Evolutionary conservation across 64 coral and sea anemone genomes (phyloP).

Genomic region (Trachythela sp.): DNA sequence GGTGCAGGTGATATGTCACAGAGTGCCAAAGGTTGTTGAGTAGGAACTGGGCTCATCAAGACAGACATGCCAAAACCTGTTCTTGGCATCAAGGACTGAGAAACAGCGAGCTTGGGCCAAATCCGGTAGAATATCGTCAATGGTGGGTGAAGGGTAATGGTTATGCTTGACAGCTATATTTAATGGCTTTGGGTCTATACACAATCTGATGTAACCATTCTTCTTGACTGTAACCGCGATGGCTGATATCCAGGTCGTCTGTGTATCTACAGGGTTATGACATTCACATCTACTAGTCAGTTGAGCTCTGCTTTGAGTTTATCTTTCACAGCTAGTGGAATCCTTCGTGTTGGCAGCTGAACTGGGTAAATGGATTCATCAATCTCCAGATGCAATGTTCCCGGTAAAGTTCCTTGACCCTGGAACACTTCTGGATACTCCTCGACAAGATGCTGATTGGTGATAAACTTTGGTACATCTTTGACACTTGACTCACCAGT

Average conservation of each 20-base stretch:
- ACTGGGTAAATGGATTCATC: constrained; percentile 24
- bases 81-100: background rate
- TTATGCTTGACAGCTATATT: constrained; percentile 44
- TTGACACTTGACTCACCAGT: too few relatives aligned
- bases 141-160: constrained; percentile 22
- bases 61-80: background rate
- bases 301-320: too few relatives aligned
- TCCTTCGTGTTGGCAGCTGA: constrained; percentile 35
- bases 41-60: constrained; percentile 16
- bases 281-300: too few relatives aligned
- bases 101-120: background rate
- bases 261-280: constrained; percentile 23
- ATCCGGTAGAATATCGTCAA: background rate
- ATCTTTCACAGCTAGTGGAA: constrained; percentile 7
- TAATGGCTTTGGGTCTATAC: constrained; percentile 39
- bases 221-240: constrained; percentile 17
- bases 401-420: constrained; percentile 22
- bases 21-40: constrained; percentile 11
- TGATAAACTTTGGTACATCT: too few relatives aligned
- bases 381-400: constrained; percentile 31
- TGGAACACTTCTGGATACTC: constrained; percentile 35
- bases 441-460: background rate
- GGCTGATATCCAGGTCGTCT: too few relatives aligned
- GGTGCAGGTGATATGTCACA: background rate
- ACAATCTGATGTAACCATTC: constrained; percentile 35